Evolutionary conservation across 2,888 invertebrate genomes (phyloP), one percentile per base, ranked within the genome.

Genomic region (Scrobipalpa costella): DNA sequence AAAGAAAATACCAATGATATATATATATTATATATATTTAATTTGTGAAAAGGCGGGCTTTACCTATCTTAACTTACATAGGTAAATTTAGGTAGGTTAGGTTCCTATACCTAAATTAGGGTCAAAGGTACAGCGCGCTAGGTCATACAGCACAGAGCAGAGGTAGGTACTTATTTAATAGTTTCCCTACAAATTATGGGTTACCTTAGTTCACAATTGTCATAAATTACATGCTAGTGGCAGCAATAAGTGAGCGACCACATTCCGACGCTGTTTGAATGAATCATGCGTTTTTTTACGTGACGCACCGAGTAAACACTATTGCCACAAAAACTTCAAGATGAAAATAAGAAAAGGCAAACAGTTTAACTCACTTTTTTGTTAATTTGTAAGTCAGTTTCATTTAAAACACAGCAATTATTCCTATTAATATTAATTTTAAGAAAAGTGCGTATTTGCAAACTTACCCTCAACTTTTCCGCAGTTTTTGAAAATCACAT

Each of bases 281-380:
- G 85, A 85, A 71, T 85, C 84, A 85, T 73, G 71, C 72, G 66
- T 68, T 75, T 77, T n/a, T 84, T 79, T 78, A 55, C 55, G 69
- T 82, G 81, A 83, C 79, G 72, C 81, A 78, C 71, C 69, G 69
- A 64, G 63, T 67, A 60, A 64, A 67, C 62, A 64, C 7, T 44
- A 44, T 44, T 44, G 44, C 44, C 27, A 34, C 55, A 34, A 33
- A 55, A 55, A 55, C 34, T 21, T 11, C 0, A 8, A 33, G 21
- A 21, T 21, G 50, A 52, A 52, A 52, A 52, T 27, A 21, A 61
- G 27, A 55, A 52, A 52, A 52, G 33, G 7, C 50, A 11, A 15
- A 21, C 11, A 21, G 2, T 21, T 9, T 50, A 49, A 21, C 11
- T 7, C 6, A 50, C 11, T 21, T 50, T 50, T 50, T 50, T n/a